Evolutionary conservation across 64 coral and sea anemone species (phyloP).

Genomic region (Hydrozoanthus tunicans): DNA sequence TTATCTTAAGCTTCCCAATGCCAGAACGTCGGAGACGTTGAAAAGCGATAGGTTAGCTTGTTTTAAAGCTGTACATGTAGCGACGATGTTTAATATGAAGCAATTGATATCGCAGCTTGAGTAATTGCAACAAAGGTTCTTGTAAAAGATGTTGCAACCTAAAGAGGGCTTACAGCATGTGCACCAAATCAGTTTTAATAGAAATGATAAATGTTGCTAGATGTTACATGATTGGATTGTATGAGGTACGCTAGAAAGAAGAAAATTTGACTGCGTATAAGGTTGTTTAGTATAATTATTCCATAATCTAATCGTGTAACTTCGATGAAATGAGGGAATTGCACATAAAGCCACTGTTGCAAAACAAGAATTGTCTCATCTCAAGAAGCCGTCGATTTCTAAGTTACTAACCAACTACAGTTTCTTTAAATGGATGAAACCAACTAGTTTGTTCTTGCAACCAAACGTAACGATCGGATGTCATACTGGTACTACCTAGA

Average conservation of each 20-base stretch:
- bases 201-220: neutral
- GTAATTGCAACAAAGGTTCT: too few relatives aligned
- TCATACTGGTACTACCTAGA: too few relatives aligned
- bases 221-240: neutral
- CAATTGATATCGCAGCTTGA: too few relatives aligned
- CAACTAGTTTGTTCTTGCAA: neutral
- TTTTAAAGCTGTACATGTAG: too few relatives aligned
- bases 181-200: neutral
- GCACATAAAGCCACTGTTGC: neutral
- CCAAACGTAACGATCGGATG: neutral
- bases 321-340: neutral
- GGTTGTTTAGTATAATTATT: neutral
- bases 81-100: too few relatives aligned
- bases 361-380: neutral
- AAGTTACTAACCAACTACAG: neutral
- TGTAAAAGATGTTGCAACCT: too few relatives aligned
- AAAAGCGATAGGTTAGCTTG: too few relatives aligned
- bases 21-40: too few relatives aligned
- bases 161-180: too few relatives aligned
- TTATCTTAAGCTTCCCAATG: too few relatives aligned
- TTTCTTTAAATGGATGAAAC: neutral
- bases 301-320: neutral
- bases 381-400: neutral
- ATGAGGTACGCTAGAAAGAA: neutral
- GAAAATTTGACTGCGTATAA: neutral